Conservation (phyloP, 1,140 invertebrate genomes). For the Tetragnatha versicolor region DNA sequence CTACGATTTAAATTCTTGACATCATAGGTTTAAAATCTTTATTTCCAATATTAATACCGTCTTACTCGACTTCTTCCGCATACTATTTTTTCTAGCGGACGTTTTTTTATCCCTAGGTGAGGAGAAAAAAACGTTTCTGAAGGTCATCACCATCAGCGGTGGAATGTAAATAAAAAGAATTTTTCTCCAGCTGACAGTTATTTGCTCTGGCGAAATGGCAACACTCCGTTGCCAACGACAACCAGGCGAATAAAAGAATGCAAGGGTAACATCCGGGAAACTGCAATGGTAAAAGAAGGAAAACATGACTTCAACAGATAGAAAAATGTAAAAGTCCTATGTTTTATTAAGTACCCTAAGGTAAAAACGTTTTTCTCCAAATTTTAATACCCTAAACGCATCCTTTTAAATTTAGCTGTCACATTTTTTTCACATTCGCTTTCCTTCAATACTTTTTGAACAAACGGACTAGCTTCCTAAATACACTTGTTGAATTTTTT, state of each 20-base stretch:
- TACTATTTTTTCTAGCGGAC: too few species aligned
- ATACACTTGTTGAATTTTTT: background rate
- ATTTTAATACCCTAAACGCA: background rate
- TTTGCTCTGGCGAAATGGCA: conserved; percentile 19
- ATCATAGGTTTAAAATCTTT: too few species aligned
- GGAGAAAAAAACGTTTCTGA: too few species aligned
- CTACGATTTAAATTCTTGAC: too few species aligned
- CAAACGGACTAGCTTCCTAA: background rate
- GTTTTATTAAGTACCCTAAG: background rate
- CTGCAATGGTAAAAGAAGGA: background rate
- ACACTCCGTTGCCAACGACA: conserved; percentile 5
- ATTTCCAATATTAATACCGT: too few species aligned
- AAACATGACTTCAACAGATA: conserved; percentile 1
- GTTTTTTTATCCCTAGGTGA: too few species aligned
- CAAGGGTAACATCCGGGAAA: conserved; percentile 8
- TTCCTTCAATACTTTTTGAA: background rate
- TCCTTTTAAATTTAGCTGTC: background rate
- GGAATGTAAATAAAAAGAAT: conserved; percentile 20
- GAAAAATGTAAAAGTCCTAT: background rate
- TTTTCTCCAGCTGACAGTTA: conserved; percentile 36
- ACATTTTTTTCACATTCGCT: too few species aligned
- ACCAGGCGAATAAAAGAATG: background rate
- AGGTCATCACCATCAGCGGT: conserved; percentile 3
- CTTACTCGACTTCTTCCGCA: too few species aligned
- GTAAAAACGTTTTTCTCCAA: background rate